Evolutionary conservation across 2,888 invertebrate genomes (phyloP).

Genomic region (Lutraria lutraria): DNA sequence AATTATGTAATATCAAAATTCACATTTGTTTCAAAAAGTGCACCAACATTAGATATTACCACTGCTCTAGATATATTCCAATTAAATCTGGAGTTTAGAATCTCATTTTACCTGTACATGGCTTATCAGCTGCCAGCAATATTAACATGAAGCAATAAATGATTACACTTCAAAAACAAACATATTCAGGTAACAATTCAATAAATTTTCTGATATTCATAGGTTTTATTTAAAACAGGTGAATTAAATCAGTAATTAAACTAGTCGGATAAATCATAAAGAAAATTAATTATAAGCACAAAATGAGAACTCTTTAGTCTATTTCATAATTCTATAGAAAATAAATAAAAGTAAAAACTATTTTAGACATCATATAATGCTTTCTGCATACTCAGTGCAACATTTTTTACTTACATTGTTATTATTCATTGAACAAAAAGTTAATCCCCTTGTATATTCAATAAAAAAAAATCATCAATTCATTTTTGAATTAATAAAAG

Average conservation of each 20-base stretch:
- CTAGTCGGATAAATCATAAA: neutral
- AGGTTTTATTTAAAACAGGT: neutral
- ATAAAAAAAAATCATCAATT: neutral
- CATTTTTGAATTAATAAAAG: neutral
- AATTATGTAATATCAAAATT: neutral
- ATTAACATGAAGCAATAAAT: neutral
- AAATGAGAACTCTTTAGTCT: no score
- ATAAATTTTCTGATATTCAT: neutral
- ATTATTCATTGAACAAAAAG: neutral
- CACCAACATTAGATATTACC: neutral
- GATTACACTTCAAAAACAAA: constrained; percentile 6
- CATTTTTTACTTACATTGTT: neutral
- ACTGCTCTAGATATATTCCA: neutral
- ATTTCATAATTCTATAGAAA: no score
- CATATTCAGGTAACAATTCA: neutral
- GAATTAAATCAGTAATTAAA: neutral
- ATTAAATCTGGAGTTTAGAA: neutral
- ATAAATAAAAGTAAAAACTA: neutral
- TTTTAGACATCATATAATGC: neutral
- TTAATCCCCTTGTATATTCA: no score
- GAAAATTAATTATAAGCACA: neutral
- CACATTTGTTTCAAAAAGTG: neutral
- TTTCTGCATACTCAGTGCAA: neutral
- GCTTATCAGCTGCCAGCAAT: neutral
- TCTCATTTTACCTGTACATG: neutral